Evolutionary conservation across 2,888 invertebrate genomes (phyloP).

Genomic region (Ichneumoninae sp.): DNA sequence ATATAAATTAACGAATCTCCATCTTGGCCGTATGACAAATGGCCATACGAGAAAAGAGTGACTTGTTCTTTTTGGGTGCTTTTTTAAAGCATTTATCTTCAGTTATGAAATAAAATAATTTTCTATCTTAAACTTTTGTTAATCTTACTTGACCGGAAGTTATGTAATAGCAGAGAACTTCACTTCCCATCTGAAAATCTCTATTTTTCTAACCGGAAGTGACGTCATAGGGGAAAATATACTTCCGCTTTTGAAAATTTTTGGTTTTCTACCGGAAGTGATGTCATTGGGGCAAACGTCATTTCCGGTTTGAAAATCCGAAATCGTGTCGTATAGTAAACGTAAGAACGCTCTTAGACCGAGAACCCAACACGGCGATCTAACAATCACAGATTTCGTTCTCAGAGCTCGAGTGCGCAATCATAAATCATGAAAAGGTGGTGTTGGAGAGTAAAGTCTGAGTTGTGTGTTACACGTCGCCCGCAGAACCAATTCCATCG

Average conservation of each 20-base stretch:
- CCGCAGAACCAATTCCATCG: constrained; percentile 58
- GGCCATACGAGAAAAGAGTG: neutral
- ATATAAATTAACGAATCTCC: neutral
- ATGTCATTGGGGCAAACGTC: too few species aligned
- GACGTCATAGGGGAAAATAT: too few species aligned
- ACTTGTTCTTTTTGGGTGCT: neutral
- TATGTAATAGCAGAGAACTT: neutral
- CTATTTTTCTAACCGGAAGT: too few species aligned
- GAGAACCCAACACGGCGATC: constrained; percentile 10
- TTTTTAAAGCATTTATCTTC: too few species aligned
- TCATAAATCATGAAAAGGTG: constrained; percentile 67
- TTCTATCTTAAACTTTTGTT: neutral
- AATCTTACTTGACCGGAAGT: neutral
- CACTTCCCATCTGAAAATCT: too few species aligned
- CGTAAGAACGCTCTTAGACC: neutral
- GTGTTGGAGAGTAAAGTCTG: constrained; percentile 58
- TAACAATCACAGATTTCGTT: constrained; percentile 61
- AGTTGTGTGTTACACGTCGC: constrained; percentile 57
- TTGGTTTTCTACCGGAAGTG: too few species aligned
- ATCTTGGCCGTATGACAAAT: neutral
- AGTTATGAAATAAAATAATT: neutral
- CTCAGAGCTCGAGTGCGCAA: constrained; percentile 38
- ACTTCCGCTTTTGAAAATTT: too few species aligned
- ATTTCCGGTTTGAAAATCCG: neutral
- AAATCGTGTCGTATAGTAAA: neutral